Base-by-base conservation (phyloP, 2,888 invertebrate species). In the Habrosyne pyritoides region DNA sequence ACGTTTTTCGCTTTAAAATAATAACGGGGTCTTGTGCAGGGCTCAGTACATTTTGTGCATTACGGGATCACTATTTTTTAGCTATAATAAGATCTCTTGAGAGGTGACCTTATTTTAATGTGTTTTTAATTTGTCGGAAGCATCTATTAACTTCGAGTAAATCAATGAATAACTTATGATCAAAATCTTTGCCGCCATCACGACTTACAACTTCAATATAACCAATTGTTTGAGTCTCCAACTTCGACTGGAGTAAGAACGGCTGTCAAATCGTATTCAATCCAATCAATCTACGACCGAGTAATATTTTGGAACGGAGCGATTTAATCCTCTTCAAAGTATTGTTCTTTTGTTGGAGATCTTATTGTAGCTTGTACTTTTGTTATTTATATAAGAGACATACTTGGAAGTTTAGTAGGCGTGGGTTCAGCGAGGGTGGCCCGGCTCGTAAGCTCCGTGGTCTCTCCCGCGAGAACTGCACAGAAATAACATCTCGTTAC, bases 331-430 rank as follows among this genome's bases (percentile, higher is more conserved):
- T 14, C 36, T 36, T 14, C 36, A 14, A 36, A 33, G 28, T 46
- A 7, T n/a, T 5, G 42, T 24, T 47, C 8, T 26, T 52, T 48
- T 48, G 60, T 60, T 56, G 49, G 79, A 85, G 87, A 86, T 87
- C 86, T 88, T 89, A 86, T 87, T 87, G 69, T 79, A 85, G 87
- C 86, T 77, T 70, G 61, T 55, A 2, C n/a, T 42, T 18, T 69
- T 65, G 63, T 72, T 64, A 71, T 71, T 66, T 73, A 74, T 67
- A 65, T 73, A 68, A 66, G 67, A 77, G 84, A 94, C 94, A 84
- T 94, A 94, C 94, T 94, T 94, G 94, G 93, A 84, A 89, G 88
- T 86, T 93, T 94, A 93, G 94, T 93, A 78, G 93, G 93, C 89
- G 93, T 84, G 84, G 91, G 87, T 74, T 93, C 93, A 75, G 93